Percentiles rank a stretch among this genome's conserved stretches.
Evolutionary conservation across 35 echinoderm and acorn worm species (phyloP).

Genomic region (Ophiothrix spiculata): DNA sequence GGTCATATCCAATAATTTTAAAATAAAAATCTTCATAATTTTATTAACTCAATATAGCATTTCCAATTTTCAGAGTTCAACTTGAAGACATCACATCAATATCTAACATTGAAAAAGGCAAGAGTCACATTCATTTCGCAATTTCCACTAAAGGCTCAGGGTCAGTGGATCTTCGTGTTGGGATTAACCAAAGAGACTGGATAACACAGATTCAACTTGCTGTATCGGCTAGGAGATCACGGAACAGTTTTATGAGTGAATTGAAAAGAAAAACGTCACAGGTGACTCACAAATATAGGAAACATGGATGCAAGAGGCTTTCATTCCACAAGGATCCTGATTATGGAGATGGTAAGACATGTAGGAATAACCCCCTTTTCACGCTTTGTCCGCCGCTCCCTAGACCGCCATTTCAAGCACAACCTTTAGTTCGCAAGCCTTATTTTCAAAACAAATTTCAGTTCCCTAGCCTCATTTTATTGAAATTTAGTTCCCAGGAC

Average conservation of each 20-base stretch:
- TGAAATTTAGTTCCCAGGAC: no score
- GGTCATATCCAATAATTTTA: no score
- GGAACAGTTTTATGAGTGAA: conserved; percentile 71
- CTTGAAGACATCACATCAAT: conserved; percentile 84
- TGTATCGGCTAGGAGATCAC: conserved; percentile 47
- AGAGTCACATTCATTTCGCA: conserved; percentile 64
- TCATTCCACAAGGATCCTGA: conserved; percentile 76
- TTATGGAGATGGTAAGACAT: conserved; percentile 81
- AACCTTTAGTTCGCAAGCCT: no score
- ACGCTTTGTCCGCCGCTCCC: no score
- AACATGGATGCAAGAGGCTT: conserved; percentile 53
- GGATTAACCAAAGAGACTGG: conserved; percentile 65
- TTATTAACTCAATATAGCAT: no score
- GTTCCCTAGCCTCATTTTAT: no score
- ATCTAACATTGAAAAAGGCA: conserved; percentile 71
- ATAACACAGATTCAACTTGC: conserved; percentile 85
- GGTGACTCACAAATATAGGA: conserved; percentile 71
- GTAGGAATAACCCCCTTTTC: no score
- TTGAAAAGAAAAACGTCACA: conserved; percentile 74
- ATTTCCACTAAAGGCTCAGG: conserved; percentile 69
- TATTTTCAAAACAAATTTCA: no score
- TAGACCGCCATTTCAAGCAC: no score
- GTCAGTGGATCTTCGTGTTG: conserved; percentile 56
- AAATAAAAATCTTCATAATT: no score
- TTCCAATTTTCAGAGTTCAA: conserved; percentile 39